Evolutionary conservation across 1,140 invertebrate species (phyloP), one percentile per base, ranked within the genome.

Genomic region (Callitettix versicolor): DNA sequence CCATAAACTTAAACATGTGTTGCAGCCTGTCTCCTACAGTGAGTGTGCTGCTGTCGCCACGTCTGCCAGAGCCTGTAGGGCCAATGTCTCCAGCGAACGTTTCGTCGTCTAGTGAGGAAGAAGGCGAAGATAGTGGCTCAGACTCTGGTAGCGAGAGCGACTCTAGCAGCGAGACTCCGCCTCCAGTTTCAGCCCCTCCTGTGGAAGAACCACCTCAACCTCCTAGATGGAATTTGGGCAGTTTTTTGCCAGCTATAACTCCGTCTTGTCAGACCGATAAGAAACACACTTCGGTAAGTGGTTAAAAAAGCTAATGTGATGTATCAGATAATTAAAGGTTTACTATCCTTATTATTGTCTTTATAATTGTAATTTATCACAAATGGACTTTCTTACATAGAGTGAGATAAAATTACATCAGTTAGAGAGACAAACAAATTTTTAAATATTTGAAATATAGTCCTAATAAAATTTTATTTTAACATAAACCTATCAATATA

Each of bases 161-260:
- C 33, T 61, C 60, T 6, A 58, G 57, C 40, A 53, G 36, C n/a
- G 38, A 26, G 18, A 33, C 42, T 21, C 56, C 58, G 11, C 36
- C 48, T 7, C 30, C 33, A 15, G 21, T 36, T 11, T 55, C 52
- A 14, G 43, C 55, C 34, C 49, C 49, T 24, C 49, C 46, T 17
- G 56, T 56, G 12, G 52, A 53, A 33, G 60, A 61, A 20, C 60
- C 57, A 7, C 53, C 48, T 17, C 60, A 55, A 6, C 53, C 48
- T 22, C 58, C 56, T 2, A 21, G 60, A 6, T 64, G 63, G 63
- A 63, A 61, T 44, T 44, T 64, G 20, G 55, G 54, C 22, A 46
- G 34, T 58, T 64, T 56, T 54, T 61, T 34, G 51, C 50, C 17
- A n/a, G n/a, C n/a, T n/a, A n/a, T n/a, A n/a, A n/a, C n/a, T n/a